These are phyloP conservation scores for Sternotherus odoratus DNA, from an alignment of 2,797 vertebrate species.

Conservation along the genomic window DNA sequence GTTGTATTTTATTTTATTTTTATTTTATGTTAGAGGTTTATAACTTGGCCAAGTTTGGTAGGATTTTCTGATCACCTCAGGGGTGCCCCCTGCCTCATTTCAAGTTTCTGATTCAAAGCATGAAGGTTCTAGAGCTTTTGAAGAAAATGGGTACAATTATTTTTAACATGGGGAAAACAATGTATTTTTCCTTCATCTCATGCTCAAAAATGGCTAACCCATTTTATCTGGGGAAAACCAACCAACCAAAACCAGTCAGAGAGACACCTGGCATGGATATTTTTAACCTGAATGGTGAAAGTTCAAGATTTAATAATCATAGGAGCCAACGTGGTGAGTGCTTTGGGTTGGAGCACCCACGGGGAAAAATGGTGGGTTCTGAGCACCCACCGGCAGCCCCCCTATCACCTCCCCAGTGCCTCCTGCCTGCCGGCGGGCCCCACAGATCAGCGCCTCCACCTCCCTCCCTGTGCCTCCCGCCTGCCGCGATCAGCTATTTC, in stretches of 20 bases:
- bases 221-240: neutral
- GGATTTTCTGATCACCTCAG: neutral
- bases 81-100: neutral
- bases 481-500: too few relatives aligned
- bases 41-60: neutral
- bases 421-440: too few relatives aligned
- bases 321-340: too few relatives aligned
- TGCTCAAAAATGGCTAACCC: neutral
- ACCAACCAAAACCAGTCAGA: neutral
- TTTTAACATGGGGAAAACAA: neutral
- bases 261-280: too few relatives aligned
- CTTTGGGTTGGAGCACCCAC: too few relatives aligned
- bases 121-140: neutral
- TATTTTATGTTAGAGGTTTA: neutral
- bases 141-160: neutral
- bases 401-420: too few relatives aligned
- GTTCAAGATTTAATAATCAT: too few relatives aligned
- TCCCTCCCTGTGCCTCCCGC: too few relatives aligned
- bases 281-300: neutral
- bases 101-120: neutral
- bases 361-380: too few relatives aligned
- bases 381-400: too few relatives aligned
- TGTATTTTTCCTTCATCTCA: neutral
- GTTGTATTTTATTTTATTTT: neutral
- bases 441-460: too few relatives aligned